Conservation (phyloP, 2,888 invertebrate genomes). For the Dinocampus coccinellae region DNA sequence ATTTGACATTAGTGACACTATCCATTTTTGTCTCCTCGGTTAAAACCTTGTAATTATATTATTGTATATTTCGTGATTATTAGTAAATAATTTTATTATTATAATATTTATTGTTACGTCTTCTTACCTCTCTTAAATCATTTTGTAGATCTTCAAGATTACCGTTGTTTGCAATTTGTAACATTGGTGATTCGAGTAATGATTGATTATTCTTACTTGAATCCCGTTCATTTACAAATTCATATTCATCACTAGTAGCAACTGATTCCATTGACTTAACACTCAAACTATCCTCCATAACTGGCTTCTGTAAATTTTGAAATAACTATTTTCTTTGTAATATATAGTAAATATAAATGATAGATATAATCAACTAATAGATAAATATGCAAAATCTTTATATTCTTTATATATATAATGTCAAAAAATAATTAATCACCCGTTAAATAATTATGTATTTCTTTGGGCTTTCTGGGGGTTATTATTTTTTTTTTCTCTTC, state of each 20-base stretch:
- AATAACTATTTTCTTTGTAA: too few relatives aligned
- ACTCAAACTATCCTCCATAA: constrained; percentile 78
- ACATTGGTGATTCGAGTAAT: constrained; percentile 70
- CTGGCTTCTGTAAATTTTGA: constrained; percentile 51
- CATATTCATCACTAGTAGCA: constrained; percentile 79
- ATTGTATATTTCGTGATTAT: not conserved
- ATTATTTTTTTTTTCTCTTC: not conserved
- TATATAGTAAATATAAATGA: too few relatives aligned
- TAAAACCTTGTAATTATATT: constrained; percentile 54
- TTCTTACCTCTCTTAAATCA: constrained; percentile 73
- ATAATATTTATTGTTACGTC: not conserved
- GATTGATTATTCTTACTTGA: constrained; percentile 61
- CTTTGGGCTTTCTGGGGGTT: too few relatives aligned
- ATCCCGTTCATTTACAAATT: constrained; percentile 74
- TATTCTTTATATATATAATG: too few relatives aligned
- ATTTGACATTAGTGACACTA: constrained; percentile 51
- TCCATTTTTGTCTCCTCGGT: constrained; percentile 67
- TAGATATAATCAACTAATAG: not conserved
- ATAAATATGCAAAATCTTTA: not conserved
- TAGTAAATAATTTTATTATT: not conserved
- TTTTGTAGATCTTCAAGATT: constrained; percentile 76
- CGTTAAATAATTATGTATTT: too few relatives aligned
- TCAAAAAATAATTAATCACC: too few relatives aligned
- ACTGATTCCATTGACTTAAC: constrained; percentile 78
- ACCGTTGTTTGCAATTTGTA: constrained; percentile 76